These are phyloP conservation scores for Mastigias papua DNA, from an alignment of 30 jellyfish, hydroid and myxozoan genomes.

Conservation along the genomic window DNA sequence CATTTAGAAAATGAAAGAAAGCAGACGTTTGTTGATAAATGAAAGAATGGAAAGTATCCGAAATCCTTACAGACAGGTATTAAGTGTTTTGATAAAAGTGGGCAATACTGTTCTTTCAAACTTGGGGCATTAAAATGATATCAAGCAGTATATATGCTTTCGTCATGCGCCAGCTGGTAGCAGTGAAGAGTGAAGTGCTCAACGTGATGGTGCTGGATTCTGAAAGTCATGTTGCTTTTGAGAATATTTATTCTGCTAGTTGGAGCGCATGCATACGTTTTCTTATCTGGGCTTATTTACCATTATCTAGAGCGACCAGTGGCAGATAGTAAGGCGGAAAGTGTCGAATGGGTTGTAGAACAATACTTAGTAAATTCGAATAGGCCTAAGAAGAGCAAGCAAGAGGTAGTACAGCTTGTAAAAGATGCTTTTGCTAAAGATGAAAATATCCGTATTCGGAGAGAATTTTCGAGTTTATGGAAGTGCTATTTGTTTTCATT, in stretches of 20 bases:
- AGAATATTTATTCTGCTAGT: slow-evolving; percentile 27
- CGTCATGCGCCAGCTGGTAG: too few species aligned
- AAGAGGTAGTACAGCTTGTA: slow-evolving; percentile 13
- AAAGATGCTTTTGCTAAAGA: slow-evolving; percentile 56
- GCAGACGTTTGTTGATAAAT: too few species aligned
- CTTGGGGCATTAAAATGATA: too few species aligned
- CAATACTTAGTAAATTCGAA: neutral
- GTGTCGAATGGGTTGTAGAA: slow-evolving; percentile 33
- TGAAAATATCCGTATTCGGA: neutral
- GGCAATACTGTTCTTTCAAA: too few species aligned
- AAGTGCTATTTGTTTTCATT: slow-evolving; percentile 66
- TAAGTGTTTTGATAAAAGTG: too few species aligned
- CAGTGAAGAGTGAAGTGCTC: neutral
- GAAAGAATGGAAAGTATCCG: too few species aligned
- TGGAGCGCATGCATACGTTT: slow-evolving; percentile 52
- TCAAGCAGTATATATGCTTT: too few species aligned
- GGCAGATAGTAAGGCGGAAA: neutral
- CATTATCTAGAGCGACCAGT: slow-evolving; percentile 47
- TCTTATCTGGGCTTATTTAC: slow-evolving; percentile 53
- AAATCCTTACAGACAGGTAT: too few species aligned
- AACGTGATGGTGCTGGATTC: neutral
- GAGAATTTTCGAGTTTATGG: slow-evolving; percentile 52
- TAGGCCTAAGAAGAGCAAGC: slow-evolving; percentile 52
- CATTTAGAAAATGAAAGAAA: too few species aligned
- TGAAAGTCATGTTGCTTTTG: slow-evolving; percentile 5